A percentile compares a stretch with the other conserved stretches of the same genome.
Conservation (phyloP, 2,888 invertebrate species). For the Tinea semifulvella region DNA sequence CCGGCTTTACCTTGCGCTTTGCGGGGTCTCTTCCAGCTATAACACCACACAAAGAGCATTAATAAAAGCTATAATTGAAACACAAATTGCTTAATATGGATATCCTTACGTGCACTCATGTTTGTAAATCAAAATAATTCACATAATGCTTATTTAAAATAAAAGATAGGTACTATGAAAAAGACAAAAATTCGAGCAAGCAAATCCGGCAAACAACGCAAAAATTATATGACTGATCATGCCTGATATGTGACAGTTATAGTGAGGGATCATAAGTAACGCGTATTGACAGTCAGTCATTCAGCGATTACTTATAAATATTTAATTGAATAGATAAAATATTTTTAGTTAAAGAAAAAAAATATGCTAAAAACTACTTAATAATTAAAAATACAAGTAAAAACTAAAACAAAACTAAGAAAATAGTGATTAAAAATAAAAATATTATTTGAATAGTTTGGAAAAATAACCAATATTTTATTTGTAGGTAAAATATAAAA, state of each 20-base stretch:
- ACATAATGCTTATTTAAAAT: neutral
- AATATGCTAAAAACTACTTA: no score
- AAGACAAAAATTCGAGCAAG: neutral
- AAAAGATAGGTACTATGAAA: neutral
- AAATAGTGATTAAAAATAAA: no score
- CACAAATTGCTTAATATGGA: neutral
- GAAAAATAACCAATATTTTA: no score
- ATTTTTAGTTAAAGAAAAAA: no score
- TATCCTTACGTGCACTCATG: constrained; percentile 3
- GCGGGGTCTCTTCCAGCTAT: constrained; percentile 69
- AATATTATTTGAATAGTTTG: no score
- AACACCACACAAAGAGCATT: neutral
- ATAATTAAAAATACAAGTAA: no score
- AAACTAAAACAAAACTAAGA: no score
- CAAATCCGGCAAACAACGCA: constrained; percentile 3
- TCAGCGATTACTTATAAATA: no score
- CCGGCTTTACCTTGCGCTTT: constrained; percentile 84
- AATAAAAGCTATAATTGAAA: neutral
- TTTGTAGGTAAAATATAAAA: no score
- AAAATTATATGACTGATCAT: neutral
- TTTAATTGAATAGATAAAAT: no score
- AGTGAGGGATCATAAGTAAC: neutral
- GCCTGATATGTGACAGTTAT: constrained; percentile 1
- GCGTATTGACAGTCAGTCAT: no score
- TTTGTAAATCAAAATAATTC: neutral